phyloP scores from a whole-genome alignment of 1,140 invertebrate genomes.

The Bombus pascuorum region DNA sequence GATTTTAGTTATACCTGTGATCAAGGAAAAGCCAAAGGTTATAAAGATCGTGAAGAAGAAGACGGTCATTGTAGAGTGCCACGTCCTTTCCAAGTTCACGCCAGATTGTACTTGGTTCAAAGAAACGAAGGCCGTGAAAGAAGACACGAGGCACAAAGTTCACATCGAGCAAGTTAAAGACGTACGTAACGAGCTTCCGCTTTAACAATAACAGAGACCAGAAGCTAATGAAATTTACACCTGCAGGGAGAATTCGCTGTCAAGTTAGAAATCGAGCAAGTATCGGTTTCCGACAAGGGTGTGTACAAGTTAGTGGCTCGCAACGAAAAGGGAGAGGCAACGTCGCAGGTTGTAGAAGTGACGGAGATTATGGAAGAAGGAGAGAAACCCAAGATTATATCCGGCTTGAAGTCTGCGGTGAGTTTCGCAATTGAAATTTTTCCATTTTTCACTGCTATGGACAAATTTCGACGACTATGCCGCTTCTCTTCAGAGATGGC shows the following conservation, averaged over 20 bases:
- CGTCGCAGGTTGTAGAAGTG: slow-evolving; percentile 94
- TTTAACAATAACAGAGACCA: accelerated
- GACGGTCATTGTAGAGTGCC: slow-evolving; percentile 95
- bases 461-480: not conserved
- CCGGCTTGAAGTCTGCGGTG: slow-evolving; percentile 89
- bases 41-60: slow-evolving; percentile 94
- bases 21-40: slow-evolving; percentile 95
- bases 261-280: slow-evolving; percentile 93
- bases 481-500: too few species aligned
- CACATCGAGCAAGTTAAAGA: slow-evolving; percentile 91
- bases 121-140: slow-evolving; percentile 89
- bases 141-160: slow-evolving; percentile 89
- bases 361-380: slow-evolving; percentile 89
- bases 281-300: slow-evolving; percentile 91
- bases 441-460: not conserved
- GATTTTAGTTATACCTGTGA: slow-evolving; percentile 93
- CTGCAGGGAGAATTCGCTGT: slow-evolving; percentile 91
- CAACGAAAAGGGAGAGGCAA: slow-evolving; percentile 96
- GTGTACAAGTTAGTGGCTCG: slow-evolving; percentile 95
- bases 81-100: slow-evolving; percentile 93
- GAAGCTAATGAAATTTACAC: not conserved
- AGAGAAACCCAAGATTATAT: slow-evolving; percentile 86
- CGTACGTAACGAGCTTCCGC: slow-evolving; percentile 78
- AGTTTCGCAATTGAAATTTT: slow-evolving; percentile 69
- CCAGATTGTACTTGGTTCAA: slow-evolving; percentile 96